These are phyloP conservation scores for Autographa gamma DNA, from an alignment of 2,888 invertebrate species.

Conservation along the genomic window DNA sequence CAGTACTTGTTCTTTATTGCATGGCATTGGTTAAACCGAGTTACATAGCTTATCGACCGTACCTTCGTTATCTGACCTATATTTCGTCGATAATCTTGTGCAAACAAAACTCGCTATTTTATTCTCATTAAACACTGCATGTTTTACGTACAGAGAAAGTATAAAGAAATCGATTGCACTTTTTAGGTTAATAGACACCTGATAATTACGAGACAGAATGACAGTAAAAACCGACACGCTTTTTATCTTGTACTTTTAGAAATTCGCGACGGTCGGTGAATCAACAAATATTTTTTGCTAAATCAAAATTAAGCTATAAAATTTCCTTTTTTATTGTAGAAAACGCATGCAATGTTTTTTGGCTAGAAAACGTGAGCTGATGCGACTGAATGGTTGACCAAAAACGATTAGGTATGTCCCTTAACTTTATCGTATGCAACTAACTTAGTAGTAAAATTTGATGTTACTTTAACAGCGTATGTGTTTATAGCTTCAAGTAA, in stretches of 20 bases:
- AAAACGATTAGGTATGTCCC: conserved; percentile 19
- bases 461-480: neutral
- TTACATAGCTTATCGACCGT: neutral
- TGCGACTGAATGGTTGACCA: conserved; percentile 10
- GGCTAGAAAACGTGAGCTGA: conserved; percentile 21
- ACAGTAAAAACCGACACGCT: conserved; percentile 49
- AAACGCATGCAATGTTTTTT: conserved; percentile 23
- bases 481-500: neutral
- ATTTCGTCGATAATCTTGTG: conserved; percentile 7
- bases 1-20: neutral
- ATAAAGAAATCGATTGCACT: conserved; percentile 51
- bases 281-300: conserved; percentile 51
- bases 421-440: conserved; percentile 15
- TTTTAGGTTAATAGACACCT: conserved; percentile 56
- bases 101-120: conserved; percentile 29
- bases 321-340: conserved; percentile 23
- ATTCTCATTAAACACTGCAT: conserved; percentile 27
- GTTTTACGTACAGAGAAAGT: conserved; percentile 55
- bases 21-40: neutral
- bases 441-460: neutral
- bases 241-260: conserved; percentile 52
- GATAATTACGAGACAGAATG: conserved; percentile 56
- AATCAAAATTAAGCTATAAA: conserved; percentile 42
- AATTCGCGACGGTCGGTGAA: conserved; percentile 49
- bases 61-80: conserved; percentile 7